A percentile compares a stretch with the other conserved stretches of the same genome.
Conservation (phyloP, 2,888 invertebrate genomes). For the Criorhina ranunculi region DNA sequence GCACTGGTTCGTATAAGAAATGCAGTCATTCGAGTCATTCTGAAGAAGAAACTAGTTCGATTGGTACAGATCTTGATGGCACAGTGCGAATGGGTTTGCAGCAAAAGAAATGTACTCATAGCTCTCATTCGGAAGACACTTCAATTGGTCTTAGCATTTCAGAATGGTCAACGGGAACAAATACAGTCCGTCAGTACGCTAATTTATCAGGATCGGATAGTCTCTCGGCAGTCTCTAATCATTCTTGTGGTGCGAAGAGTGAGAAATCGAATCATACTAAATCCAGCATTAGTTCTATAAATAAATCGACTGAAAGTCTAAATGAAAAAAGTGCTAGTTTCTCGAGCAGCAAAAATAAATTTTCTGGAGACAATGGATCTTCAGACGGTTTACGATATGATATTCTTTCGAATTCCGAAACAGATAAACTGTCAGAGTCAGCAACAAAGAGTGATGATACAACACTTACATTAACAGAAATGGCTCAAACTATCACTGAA, state of each 20-base stretch:
- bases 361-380: slow-evolving; percentile 84
- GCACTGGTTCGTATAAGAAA: slow-evolving; percentile 86
- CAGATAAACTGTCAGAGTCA: slow-evolving; percentile 87
- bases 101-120: slow-evolving; percentile 92
- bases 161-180: slow-evolving; percentile 95
- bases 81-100: slow-evolving; percentile 92
- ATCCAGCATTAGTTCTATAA: slow-evolving; percentile 86
- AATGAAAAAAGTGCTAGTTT: slow-evolving; percentile 84
- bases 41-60: slow-evolving; percentile 90
- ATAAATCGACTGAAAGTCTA: slow-evolving; percentile 86
- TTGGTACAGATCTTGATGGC: slow-evolving; percentile 92
- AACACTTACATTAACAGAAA: slow-evolving; percentile 88
- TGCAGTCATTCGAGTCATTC: slow-evolving; percentile 90
- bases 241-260: slow-evolving; percentile 86
- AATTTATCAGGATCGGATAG: slow-evolving; percentile 90
- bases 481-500: slow-evolving; percentile 92
- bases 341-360: slow-evolving; percentile 81
- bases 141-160: slow-evolving; percentile 94
- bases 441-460: slow-evolving; percentile 93
- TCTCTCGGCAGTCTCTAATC: slow-evolving; percentile 86
- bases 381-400: slow-evolving; percentile 86
- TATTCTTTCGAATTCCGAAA: slow-evolving; percentile 87
- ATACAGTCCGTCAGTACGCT: slow-evolving; percentile 92
- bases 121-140: slow-evolving; percentile 94
- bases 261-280: slow-evolving; percentile 87